Evolutionary conservation across 1,140 invertebrate genomes (phyloP).

Genomic region (Odontomachus brunneus): DNA sequence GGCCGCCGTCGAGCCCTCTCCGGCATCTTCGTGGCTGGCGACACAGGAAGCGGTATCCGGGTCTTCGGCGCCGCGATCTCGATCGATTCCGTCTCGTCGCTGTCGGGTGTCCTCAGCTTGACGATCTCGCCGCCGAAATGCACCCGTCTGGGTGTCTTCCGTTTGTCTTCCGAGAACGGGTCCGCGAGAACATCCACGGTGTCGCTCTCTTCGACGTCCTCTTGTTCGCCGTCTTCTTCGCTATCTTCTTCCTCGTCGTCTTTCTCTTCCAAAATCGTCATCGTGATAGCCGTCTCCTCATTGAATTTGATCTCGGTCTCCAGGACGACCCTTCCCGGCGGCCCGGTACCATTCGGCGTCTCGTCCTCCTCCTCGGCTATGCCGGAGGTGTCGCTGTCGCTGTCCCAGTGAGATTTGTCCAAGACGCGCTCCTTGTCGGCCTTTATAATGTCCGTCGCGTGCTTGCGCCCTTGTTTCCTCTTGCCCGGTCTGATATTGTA

Average conservation of each 20-base stretch:
- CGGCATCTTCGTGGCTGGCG: slow-evolving; percentile 81
- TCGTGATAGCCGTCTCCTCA: slow-evolving; percentile 91
- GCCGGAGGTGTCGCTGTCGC: slow-evolving; percentile 73
- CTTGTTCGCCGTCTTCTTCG: slow-evolving; percentile 75
- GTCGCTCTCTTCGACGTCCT: slow-evolving; percentile 83
- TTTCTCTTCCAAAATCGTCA: slow-evolving; percentile 92
- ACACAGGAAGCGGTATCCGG: slow-evolving; percentile 82
- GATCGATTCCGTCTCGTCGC: slow-evolving; percentile 85
- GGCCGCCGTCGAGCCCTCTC: slow-evolving; percentile 61
- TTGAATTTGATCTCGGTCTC: slow-evolving; percentile 93
- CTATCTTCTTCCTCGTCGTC: slow-evolving; percentile 74
- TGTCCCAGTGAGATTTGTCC: slow-evolving; percentile 67
- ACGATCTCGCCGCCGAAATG: slow-evolving; percentile 93
- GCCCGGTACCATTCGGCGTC: slow-evolving; percentile 52
- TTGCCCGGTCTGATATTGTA: slow-evolving; percentile 85
- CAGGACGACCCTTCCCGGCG: slow-evolving; percentile 88
- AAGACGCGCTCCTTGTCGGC: slow-evolving; percentile 34
- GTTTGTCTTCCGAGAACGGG: slow-evolving; percentile 24
- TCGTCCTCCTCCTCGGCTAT: slow-evolving; percentile 72
- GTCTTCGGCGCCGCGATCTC: slow-evolving; percentile 66
- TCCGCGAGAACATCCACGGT: slow-evolving; percentile 70
- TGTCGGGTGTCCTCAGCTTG: slow-evolving; percentile 93
- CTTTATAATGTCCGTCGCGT: slow-evolving; percentile 40
- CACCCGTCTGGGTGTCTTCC: slow-evolving; percentile 85
- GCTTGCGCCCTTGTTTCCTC: slow-evolving; percentile 46